Evolutionary conservation across 2,113 vertebrate genomes (phyloP).

Genomic region (Psittacula cyanocephala): DNA sequence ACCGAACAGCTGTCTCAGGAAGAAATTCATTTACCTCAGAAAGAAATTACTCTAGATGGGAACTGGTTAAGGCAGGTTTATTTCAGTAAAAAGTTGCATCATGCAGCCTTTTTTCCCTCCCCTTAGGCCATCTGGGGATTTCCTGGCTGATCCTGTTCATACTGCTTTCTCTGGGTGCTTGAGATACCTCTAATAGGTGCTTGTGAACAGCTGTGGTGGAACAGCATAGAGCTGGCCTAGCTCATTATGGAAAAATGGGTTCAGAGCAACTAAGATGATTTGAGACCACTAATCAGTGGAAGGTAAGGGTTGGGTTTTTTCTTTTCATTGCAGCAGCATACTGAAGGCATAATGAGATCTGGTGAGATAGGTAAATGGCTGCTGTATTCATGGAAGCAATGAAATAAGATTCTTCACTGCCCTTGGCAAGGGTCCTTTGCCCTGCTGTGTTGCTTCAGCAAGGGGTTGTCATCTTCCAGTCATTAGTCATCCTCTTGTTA

Average conservation of each 20-base stretch:
- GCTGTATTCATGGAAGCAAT: background rate
- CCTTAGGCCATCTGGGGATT: constrained; percentile 51
- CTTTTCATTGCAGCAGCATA: background rate
- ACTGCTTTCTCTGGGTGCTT: constrained; percentile 8
- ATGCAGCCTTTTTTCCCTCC: constrained; percentile 22
- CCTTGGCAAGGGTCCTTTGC: background rate
- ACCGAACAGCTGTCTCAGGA: background rate
- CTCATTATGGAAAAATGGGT: background rate
- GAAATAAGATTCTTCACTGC: background rate
- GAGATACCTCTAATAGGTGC: background rate
- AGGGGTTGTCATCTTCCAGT: background rate
- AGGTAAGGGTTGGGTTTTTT: background rate
- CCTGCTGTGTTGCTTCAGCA: constrained; percentile 3
- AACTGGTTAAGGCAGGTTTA: constrained; percentile 44
- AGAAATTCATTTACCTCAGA: constrained; percentile 23
- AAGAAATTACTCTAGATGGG: constrained; percentile 8
- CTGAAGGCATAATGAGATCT: background rate
- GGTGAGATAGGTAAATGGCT: background rate
- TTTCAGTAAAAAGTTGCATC: constrained; percentile 36
- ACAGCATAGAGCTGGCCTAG: background rate
- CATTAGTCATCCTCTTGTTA: background rate
- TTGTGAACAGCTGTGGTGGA: constrained; percentile 22
- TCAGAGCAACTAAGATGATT: background rate
- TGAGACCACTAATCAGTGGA: background rate
- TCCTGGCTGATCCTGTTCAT: constrained; percentile 19